Percentiles rank a stretch among this genome's conserved stretches.
Evolutionary conservation across 2,113 vertebrate genomes (phyloP).

Genomic region (Aspidoscelis tigris): DNA sequence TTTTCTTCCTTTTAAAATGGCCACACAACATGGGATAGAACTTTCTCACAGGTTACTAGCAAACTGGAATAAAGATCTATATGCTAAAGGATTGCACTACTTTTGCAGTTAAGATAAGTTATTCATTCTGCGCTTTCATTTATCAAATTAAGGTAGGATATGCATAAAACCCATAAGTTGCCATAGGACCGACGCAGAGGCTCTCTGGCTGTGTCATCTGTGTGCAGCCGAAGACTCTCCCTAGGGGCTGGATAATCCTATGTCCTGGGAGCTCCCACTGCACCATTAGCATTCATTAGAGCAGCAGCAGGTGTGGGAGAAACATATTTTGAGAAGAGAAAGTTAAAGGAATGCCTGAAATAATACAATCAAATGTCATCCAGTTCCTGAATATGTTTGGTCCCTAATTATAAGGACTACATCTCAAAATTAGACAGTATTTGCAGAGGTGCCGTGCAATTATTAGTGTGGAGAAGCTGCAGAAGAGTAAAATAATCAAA

Average conservation of each 20-base stretch:
- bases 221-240: no score
- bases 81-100: neutral
- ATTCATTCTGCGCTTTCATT: neutral
- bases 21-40: slow-evolving; percentile 56
- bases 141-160: neutral
- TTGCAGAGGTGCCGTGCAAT: neutral
- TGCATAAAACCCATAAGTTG: no score
- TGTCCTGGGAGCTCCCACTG: no score
- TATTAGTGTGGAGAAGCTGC: neutral
- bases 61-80: neutral
- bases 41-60: neutral
- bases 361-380: neutral
- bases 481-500: neutral
- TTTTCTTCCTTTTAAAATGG: slow-evolving; percentile 42
- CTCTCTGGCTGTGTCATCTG: no score
- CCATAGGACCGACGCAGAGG: no score
- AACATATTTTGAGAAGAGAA: neutral
- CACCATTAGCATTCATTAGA: no score
- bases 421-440: neutral
- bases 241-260: no score
- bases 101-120: neutral
- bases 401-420: neutral
- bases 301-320: no score
- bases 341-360: neutral
- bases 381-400: neutral